phyloP scores from a whole-genome alignment of 2,888 invertebrate species.

The Pterostichus madidus region DNA sequence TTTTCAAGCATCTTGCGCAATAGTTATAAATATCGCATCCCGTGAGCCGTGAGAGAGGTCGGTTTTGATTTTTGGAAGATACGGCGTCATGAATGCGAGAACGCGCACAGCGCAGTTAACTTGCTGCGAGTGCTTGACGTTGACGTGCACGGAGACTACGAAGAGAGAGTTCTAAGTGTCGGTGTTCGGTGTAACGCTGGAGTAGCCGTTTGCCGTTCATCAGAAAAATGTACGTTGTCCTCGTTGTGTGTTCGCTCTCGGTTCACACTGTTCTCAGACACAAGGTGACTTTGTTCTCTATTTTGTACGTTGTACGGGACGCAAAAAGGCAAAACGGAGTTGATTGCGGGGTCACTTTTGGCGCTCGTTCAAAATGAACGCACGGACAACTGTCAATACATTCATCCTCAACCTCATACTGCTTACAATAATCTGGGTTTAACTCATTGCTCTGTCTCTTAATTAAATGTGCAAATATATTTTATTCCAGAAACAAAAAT shows the following conservation, averaged over 20 bases:
- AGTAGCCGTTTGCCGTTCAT: not conserved
- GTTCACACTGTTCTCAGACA: conserved; percentile 26
- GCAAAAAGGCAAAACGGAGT: conserved; percentile 29
- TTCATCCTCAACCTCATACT: not conserved
- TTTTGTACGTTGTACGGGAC: conserved; percentile 45
- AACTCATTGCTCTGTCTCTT: not conserved
- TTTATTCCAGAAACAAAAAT: too few relatives aligned
- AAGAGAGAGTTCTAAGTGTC: not conserved
- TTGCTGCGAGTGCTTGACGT: conserved; percentile 40
- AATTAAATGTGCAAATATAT: too few relatives aligned
- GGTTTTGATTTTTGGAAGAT: conserved; percentile 61
- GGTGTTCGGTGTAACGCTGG: not conserved
- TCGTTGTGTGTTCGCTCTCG: conserved; percentile 15
- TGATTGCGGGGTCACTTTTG: conserved; percentile 17
- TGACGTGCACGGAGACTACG: conserved; percentile 15
- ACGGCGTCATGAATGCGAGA: conserved; percentile 44
- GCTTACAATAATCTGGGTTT: not conserved
- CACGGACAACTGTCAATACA: conserved; percentile 35
- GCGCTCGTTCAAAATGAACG: conserved; percentile 34
- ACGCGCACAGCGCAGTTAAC: conserved; percentile 49
- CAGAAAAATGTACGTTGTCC: conserved; percentile 40
- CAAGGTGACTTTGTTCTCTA: conserved; percentile 61
- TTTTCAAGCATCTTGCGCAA: conserved; percentile 60
- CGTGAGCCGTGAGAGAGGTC: conserved; percentile 47
- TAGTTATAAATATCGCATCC: conserved; percentile 54